Evolutionary conservation across 2,888 invertebrate species (phyloP), one percentile per base, ranked within the genome.

Genomic region (Cetonia aurata): DNA sequence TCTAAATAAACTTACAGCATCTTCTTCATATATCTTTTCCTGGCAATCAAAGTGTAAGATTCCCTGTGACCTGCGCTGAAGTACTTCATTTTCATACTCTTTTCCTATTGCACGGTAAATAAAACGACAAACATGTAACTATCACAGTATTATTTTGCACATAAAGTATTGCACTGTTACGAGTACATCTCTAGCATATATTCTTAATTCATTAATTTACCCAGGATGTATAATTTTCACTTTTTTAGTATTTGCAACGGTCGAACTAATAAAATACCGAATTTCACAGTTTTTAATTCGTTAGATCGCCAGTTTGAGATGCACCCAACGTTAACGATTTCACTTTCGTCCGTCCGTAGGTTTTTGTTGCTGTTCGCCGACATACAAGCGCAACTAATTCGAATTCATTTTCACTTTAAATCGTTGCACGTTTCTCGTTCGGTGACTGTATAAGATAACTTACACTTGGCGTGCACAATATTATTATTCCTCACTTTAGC

Each of bases 11-110:
- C 89, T 86, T 88, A 90, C 90, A 87, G 86, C 84, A 89, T 82
- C 82, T 89, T 90, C 87, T 89, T 89, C 88, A 89, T 89, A 85
- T 89, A 84, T 85, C 89, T 86, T 83, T 89, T 86, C 83, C 89
- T 87, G 69, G 89, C 88, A 70, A 89, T 87, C 76, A 89, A 84
- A 17, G 89, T 88, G 82, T 89, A 89, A 57, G 89, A 86, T 85
- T 89, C 89, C 81, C 89, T 88, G 82, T 88, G 85, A 71, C 85
- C 85, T 17, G 83, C 81, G 80, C 88, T 87, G 86, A 89, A 87
- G 85, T 88, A 89, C 86, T 89, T 89, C 87, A 89, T 89, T 82
- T 87, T 87, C 78, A 75, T 77, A 66, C 48, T 31, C 37, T 9
- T 57, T 41, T 31, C 10, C 15, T 62, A 62, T 62, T 62, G 62